Conservation (phyloP, 2,113 vertebrate species). For the Oreochromis aureus region DNA sequence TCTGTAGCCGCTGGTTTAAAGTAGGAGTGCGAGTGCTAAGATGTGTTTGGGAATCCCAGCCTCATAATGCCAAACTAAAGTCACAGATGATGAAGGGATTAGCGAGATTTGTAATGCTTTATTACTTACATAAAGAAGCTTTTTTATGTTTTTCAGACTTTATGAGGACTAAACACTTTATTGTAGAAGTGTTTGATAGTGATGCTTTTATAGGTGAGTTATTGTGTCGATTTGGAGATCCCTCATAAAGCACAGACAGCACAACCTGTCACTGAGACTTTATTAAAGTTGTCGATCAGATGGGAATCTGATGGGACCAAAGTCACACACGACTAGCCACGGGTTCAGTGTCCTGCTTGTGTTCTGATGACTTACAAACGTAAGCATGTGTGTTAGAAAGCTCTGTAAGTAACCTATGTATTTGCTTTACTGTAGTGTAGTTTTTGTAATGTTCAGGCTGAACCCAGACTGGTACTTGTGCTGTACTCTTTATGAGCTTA, state of each 20-base stretch:
- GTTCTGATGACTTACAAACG: background rate
- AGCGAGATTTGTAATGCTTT: background rate
- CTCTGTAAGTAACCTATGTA: background rate
- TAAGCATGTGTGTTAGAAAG: background rate
- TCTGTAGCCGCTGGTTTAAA: background rate
- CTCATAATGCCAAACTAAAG: background rate
- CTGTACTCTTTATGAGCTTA: background rate
- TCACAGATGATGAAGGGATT: background rate
- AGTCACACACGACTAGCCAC: conserved; percentile 38
- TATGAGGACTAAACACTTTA: background rate
- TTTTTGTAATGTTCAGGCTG: conserved; percentile 1
- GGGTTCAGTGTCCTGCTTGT: conserved; percentile 9
- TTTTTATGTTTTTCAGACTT: background rate
- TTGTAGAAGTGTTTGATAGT: background rate
- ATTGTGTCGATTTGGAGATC: background rate
- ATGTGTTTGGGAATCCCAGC: background rate
- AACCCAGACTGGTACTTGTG: conserved; percentile 9
- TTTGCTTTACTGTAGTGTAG: background rate
- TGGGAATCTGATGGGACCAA: conserved; percentile 73
- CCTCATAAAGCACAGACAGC: background rate
- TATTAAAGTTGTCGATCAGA: conserved; percentile 59
- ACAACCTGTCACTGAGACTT: conserved; percentile 45
- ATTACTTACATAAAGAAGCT: background rate
- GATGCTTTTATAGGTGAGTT: background rate
- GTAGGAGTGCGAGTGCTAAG: background rate